Evolutionary conservation across 2,888 invertebrate genomes (phyloP), one percentile per base, ranked within the genome.

Genomic region (Dicyrtomina minuta): DNA sequence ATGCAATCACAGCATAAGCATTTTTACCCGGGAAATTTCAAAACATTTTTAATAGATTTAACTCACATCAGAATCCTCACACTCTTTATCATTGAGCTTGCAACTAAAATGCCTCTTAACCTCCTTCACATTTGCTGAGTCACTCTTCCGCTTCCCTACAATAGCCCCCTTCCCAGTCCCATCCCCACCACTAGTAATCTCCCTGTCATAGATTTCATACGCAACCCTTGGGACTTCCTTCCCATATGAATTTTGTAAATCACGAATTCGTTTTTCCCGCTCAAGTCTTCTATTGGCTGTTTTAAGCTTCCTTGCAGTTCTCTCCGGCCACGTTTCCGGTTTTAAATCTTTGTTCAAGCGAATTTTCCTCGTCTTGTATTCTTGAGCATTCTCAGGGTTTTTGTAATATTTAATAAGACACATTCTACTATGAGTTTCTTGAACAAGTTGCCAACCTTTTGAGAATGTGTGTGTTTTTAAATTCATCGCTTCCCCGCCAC

Each of bases 241-340:
- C 6, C 70, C 70, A 59, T 44, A 65, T 8, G 17, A 27, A 43
- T 65, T 12, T 41, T 27, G 41, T 13, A 70, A 49, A 13, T 59
- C 68, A 5, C 39, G 22, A 15, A 68, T 68, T 15, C 68, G 27
- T 17, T 53, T 51, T 20, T 68, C 68, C 26, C 68, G 0, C 33
- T 55, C 51, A n/a, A 56, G 13, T 24, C 24, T 22, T 17, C 44
- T 13, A 17, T 68, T 27, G n/a, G 55, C 26, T 27, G 44, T 68
- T 17, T 68, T 68, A 1, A 62, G 8, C 5, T 46, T 24, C 12
- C 70, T 44, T 6, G 46, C 44, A 17, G 49, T 61, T 24, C 41
- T 26, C 39, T 70, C 65, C 22, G 49, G 22, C 27, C 49, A 12
- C 13, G 65, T 58, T 26, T 70, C 70, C 2, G 70, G 70, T 20